Evolutionary conservation across 2,113 vertebrate species (phyloP).

Genomic region (Rhegmatorhina hoffmannsi): DNA sequence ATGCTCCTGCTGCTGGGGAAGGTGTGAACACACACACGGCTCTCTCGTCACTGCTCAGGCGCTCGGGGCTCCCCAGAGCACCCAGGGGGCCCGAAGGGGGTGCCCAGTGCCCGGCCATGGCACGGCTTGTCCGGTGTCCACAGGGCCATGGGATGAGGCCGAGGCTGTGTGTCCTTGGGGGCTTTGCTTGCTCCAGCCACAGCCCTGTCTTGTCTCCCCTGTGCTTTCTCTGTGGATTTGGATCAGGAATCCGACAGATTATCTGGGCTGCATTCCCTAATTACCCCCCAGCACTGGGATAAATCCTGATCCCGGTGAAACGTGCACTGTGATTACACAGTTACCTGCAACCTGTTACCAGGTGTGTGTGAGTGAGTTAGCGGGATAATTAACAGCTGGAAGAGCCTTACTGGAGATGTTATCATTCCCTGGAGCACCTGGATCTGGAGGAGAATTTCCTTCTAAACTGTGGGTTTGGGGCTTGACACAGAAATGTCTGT

Average conservation of each 20-base stretch:
- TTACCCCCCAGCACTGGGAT: neutral
- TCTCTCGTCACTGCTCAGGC: neutral
- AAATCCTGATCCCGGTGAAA: neutral
- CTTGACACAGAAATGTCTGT: neutral
- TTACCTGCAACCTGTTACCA: neutral
- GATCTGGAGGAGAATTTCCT: neutral
- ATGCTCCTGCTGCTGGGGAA: neutral
- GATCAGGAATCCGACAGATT: neutral
- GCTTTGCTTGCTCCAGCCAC: neutral
- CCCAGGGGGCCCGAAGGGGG: accelerated
- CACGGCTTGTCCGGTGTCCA: accelerated
- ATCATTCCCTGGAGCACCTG: accelerated
- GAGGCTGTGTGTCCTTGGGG: accelerated
- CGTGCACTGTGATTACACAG: accelerated
- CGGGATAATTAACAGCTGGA: neutral
- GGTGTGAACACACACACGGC: neutral
- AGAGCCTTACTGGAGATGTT: neutral
- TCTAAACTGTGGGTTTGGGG: neutral
- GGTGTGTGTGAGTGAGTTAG: neutral
- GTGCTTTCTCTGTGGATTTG: neutral
- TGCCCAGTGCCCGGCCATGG: accelerated
- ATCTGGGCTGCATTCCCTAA: accelerated
- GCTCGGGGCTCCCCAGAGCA: accelerated
- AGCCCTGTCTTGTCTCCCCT: neutral
- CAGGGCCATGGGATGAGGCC: neutral